Evolutionary conservation across 2,113 vertebrate genomes (phyloP).

Genomic region (Colinus virginianus): DNA sequence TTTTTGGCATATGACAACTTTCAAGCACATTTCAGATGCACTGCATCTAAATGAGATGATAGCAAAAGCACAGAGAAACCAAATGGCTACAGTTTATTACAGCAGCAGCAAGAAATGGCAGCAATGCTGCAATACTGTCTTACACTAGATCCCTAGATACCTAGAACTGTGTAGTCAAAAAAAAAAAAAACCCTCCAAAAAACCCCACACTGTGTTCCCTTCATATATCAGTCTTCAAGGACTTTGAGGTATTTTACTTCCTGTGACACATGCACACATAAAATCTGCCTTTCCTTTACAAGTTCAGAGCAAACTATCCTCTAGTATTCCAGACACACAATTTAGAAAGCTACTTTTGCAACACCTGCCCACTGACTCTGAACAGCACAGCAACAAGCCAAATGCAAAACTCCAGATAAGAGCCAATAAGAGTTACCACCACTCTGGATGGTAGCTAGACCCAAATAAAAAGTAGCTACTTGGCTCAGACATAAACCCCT

Average conservation of each 20-base stretch:
- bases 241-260: not conserved
- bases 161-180: not conserved
- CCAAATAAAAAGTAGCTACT: slow-evolving; percentile 43
- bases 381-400: not conserved
- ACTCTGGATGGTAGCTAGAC: slow-evolving; percentile 1
- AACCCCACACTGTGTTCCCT: not conserved
- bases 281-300: not conserved
- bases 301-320: not conserved
- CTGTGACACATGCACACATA: not conserved
- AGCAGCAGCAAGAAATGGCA: not conserved
- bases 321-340: not conserved
- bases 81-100: rapidly evolving
- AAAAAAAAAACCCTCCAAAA: too few relatives aligned
- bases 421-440: not conserved
- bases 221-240: not conserved
- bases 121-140: not conserved
- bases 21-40: not conserved
- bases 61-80: not conserved
- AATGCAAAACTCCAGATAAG: slow-evolving; percentile 13
- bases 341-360: slow-evolving; percentile 14
- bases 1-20: not conserved
- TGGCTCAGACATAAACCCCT: slow-evolving; percentile 19
- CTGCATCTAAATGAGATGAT: not conserved
- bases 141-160: not conserved
- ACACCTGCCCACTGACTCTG: not conserved